Evolutionary conservation across 2,888 invertebrate genomes (phyloP).

Genomic region (Bellardia pandia): DNA sequence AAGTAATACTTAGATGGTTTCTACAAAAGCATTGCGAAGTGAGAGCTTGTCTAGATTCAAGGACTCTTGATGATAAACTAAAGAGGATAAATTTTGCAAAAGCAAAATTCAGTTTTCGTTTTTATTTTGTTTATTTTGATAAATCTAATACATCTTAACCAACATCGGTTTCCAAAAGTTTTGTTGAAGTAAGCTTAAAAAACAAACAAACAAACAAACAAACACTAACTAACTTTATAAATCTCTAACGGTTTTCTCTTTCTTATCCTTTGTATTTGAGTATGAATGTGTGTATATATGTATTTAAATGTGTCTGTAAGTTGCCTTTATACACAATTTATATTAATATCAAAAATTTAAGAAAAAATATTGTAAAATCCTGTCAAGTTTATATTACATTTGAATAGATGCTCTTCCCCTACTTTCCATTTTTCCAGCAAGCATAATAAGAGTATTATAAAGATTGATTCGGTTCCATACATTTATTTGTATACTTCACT

Average conservation of each 20-base stretch:
- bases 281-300: background rate
- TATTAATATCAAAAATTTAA: slow-evolving; percentile 21
- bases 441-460: slow-evolving; percentile 48
- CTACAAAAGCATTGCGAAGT: background rate
- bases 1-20: background rate
- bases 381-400: slow-evolving; percentile 37
- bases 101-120: background rate
- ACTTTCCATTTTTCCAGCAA: slow-evolving; percentile 9
- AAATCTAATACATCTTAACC: slow-evolving; percentile 19
- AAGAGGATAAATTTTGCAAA: slow-evolving; percentile 40
- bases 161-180: slow-evolving; percentile 29
- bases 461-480: slow-evolving; percentile 48
- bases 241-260: slow-evolving; percentile 43
- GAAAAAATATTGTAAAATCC: slow-evolving; percentile 26
- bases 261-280: slow-evolving; percentile 31
- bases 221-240: slow-evolving; percentile 62
- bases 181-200: slow-evolving; percentile 40
- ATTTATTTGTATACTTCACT: background rate
- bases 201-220: slow-evolving; percentile 40
- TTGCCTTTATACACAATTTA: slow-evolving; percentile 17
- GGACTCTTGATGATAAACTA: slow-evolving; percentile 53
- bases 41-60: background rate
- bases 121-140: background rate
- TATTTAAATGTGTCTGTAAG: background rate
- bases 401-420: background rate